phyloP scores from a whole-genome alignment of 2,113 vertebrate genomes.

The Pseudorasbora parva region DNA sequence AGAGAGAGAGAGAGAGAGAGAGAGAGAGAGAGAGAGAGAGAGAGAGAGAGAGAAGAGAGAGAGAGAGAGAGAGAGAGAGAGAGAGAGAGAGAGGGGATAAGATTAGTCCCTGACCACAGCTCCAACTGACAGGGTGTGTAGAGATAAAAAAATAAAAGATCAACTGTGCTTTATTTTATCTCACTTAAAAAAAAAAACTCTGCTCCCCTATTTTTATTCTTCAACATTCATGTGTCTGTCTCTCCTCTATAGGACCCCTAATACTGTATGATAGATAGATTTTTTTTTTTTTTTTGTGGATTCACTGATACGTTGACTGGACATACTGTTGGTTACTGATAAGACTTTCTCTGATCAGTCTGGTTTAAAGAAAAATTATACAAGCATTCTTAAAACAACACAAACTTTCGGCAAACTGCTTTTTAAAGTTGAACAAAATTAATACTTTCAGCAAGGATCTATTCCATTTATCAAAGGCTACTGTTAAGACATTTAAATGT shows the following conservation, averaged over 20 bases:
- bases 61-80: background rate
- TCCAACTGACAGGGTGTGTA: conserved; percentile 26
- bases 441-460: background rate
- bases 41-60: too few relatives aligned
- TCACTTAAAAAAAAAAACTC: conserved; percentile 6
- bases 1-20: conserved; percentile 7
- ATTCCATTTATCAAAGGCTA: background rate
- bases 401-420: too few relatives aligned
- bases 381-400: background rate
- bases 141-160: conserved; percentile 29
- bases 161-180: conserved; percentile 26
- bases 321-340: background rate
- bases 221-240: background rate
- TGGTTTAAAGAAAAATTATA: background rate
- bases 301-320: background rate
- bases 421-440: background rate
- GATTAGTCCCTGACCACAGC: conserved; percentile 25
- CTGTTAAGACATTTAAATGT: too few relatives aligned
- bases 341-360: background rate
- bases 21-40: conserved; percentile 16
- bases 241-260: background rate
- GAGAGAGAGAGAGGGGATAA: conserved; percentile 28
- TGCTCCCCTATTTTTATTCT: background rate
- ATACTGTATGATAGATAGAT: background rate
- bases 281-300: conserved; percentile 1